phyloP scores from a whole-genome alignment of 2,888 invertebrate genomes.

The Unio pictorum region DNA sequence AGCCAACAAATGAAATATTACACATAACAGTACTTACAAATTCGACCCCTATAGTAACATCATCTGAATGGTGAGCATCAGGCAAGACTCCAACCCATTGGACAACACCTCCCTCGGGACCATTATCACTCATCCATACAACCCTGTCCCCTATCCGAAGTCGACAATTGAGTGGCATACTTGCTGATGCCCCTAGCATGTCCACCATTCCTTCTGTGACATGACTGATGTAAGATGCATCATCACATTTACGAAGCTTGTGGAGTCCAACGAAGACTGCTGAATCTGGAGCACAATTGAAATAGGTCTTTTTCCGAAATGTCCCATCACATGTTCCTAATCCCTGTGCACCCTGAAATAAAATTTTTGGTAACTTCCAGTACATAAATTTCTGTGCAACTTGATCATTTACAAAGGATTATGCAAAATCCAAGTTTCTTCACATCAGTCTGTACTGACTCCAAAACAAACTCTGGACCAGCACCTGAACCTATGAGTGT shows the following conservation, averaged over 20 bases:
- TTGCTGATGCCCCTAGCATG: constrained; percentile 3
- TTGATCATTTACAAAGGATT: too few relatives aligned
- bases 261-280: constrained; percentile 56
- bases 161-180: constrained; percentile 8
- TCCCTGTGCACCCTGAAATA: constrained; percentile 44
- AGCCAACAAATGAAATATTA: too few relatives aligned
- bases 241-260: constrained; percentile 40
- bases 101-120: constrained; percentile 73
- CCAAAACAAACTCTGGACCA: too few relatives aligned
- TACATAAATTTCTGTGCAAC: too few relatives aligned
- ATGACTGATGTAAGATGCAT: constrained; percentile 6
- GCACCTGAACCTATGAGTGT: too few relatives aligned
- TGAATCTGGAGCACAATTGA: constrained; percentile 44
- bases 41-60: constrained; percentile 75
- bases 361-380: neutral
- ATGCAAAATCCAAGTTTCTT: too few relatives aligned
- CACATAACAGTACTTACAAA: constrained; percentile 72
- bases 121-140: constrained; percentile 74
- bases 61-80: constrained; percentile 67
- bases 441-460: too few relatives aligned
- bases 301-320: constrained; percentile 46
- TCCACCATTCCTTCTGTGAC: constrained; percentile 3
- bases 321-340: constrained; percentile 54
- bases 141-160: constrained; percentile 72
- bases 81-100: constrained; percentile 75